Conservation (phyloP, 2,888 invertebrate genomes). For the Sminthurides aquaticus region DNA sequence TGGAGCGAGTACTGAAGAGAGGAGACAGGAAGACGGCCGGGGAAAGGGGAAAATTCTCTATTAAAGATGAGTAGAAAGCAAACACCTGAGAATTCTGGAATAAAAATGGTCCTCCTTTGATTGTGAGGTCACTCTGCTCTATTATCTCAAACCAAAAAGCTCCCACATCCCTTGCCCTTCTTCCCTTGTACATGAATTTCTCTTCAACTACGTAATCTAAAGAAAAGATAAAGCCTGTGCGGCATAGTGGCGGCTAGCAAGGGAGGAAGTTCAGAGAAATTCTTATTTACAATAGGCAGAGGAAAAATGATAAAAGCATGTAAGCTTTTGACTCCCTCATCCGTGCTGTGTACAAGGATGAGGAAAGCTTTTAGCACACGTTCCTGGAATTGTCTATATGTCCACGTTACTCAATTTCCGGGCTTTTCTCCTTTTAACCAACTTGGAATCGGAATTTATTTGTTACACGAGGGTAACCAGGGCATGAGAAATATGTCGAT, state of each 20-base stretch:
- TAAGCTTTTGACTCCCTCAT: not conserved
- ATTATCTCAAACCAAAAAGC: not conserved
- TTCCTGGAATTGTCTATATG: no score
- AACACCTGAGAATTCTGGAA: not conserved
- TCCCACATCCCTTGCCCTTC: not conserved
- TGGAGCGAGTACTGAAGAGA: no score
- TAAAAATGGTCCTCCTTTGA: not conserved
- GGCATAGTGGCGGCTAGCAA: not conserved
- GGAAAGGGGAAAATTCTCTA: no score
- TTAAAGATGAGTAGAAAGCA: not conserved
- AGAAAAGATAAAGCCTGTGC: not conserved
- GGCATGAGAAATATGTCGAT: no score
- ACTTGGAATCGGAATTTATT: not conserved
- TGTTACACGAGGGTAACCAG: not conserved
- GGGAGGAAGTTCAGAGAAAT: not conserved
- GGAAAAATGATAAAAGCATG: slow-evolving; percentile 1
- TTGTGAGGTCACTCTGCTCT: not conserved
- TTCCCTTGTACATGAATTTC: not conserved
- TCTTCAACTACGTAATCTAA: not conserved
- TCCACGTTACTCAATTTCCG: slow-evolving; percentile 27
- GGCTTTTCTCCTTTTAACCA: slow-evolving; percentile 5
- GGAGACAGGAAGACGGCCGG: no score
- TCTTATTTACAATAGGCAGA: slow-evolving; percentile 9
- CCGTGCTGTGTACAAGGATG: not conserved
- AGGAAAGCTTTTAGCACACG: slow-evolving; percentile 21